These are phyloP conservation scores for Drosophila persimilis DNA, from an alignment of 1,140 invertebrate genomes.

Conservation along the genomic window DNA sequence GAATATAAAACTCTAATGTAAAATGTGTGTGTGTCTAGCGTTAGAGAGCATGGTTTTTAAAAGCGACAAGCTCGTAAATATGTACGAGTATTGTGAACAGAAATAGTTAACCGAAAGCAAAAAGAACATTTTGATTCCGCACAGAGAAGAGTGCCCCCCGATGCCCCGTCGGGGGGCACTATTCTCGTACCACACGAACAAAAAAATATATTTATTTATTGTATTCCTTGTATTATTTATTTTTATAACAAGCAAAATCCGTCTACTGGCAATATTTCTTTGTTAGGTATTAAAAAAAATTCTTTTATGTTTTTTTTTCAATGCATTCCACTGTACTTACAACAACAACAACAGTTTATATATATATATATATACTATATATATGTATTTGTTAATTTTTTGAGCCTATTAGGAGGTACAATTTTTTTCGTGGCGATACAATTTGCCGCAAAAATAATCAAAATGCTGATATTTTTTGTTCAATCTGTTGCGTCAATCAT, in stretches of 20 bases:
- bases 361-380: not conserved
- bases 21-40: conserved; percentile 77
- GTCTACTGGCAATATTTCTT: conserved; percentile 70
- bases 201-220: conserved; percentile 69
- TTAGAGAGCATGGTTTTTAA: conserved; percentile 78
- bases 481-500: conserved; percentile 17
- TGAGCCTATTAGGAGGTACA: conserved; percentile 20
- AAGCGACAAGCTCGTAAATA: conserved; percentile 36
- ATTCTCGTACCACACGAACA: conserved; percentile 56
- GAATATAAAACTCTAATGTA: conserved; percentile 57
- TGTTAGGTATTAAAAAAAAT: conserved; percentile 69
- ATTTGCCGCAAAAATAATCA: conserved; percentile 28
- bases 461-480: conserved; percentile 32
- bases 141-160: conserved; percentile 18
- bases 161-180: conserved; percentile 24
- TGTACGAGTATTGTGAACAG: conserved; percentile 50
- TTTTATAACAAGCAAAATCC: conserved; percentile 53
- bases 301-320: conserved; percentile 51
- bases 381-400: conserved; percentile 29
- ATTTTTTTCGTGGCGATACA: conserved; percentile 16
- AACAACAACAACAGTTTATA: conserved; percentile 27
- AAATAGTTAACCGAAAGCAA: conserved; percentile 50
- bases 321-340: conserved; percentile 75
- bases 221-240: conserved; percentile 66
- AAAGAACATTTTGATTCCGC: conserved; percentile 45